A percentile compares a stretch with the other conserved stretches of the same genome.
phyloP scores from a whole-genome alignment of 2,113 vertebrate species.

The Chloroceryle aenea region DNA sequence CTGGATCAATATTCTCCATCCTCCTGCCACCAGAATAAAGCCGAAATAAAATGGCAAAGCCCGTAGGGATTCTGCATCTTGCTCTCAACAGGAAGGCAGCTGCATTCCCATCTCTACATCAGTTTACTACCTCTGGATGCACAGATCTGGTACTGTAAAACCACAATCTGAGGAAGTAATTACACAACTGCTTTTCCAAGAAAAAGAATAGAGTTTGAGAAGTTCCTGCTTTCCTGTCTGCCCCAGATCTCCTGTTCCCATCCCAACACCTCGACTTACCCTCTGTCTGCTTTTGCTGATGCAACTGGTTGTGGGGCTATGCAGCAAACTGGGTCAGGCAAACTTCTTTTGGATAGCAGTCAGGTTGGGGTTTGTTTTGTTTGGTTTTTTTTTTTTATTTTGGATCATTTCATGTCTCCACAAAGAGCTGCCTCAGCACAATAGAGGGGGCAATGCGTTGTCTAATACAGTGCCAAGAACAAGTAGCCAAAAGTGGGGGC shows the following conservation, averaged over 20 bases:
- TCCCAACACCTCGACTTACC: background rate
- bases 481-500: slow-evolving; percentile 50
- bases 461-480: slow-evolving; percentile 7
- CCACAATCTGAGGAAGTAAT: background rate
- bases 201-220: background rate
- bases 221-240: background rate
- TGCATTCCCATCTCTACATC: background rate
- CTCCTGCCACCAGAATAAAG: background rate
- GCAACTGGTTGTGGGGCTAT: background rate
- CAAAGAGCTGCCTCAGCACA: slow-evolving; percentile 40
- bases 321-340: background rate
- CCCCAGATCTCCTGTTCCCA: background rate
- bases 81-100: background rate
- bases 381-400: background rate
- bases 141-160: background rate
- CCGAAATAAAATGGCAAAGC: background rate
- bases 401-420: slow-evolving; percentile 7
- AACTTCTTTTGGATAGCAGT: background rate
- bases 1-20: background rate
- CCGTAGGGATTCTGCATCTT: background rate
- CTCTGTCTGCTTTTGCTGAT: background rate
- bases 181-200: background rate
- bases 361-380: background rate
- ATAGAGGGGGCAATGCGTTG: slow-evolving; percentile 10
- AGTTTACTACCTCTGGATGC: background rate